Evolutionary conservation across 2,113 vertebrate species (phyloP).

Genomic region (Nematolebias whitei): DNA sequence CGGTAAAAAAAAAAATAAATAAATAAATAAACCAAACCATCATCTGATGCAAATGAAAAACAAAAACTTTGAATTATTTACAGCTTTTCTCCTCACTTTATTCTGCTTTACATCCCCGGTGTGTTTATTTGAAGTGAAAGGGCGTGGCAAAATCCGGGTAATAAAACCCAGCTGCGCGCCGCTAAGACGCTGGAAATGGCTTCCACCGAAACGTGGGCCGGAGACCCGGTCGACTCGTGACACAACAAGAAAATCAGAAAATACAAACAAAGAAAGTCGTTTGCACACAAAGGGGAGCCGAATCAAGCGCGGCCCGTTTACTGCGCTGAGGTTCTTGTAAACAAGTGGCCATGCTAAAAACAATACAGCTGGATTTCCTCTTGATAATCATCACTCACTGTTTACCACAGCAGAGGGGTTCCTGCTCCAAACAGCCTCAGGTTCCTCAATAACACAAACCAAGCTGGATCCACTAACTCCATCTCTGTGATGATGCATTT

Average conservation of each 20-base stretch:
- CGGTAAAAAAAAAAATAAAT: no score
- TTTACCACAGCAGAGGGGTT: slow-evolving; percentile 55
- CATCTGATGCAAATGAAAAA: slow-evolving; percentile 18
- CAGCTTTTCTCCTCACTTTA: slow-evolving; percentile 43
- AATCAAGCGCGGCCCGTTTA: slow-evolving; percentile 51
- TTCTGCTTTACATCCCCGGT: slow-evolving; percentile 37
- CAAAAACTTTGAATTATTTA: slow-evolving; percentile 52
- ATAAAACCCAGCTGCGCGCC: slow-evolving; percentile 70
- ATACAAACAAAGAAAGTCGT: slow-evolving; percentile 73
- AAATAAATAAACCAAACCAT: slow-evolving; percentile 1
- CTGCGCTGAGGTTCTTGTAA: slow-evolving; percentile 68
- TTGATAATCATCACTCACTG: slow-evolving; percentile 74
- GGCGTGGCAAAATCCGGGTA: slow-evolving; percentile 56
- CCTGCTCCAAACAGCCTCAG: slow-evolving; percentile 52
- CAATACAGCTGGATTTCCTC: slow-evolving; percentile 78
- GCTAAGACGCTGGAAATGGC: slow-evolving; percentile 40
- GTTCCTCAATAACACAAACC: slow-evolving; percentile 56
- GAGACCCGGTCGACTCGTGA: slow-evolving; percentile 40
- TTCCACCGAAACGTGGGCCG: slow-evolving; percentile 46
- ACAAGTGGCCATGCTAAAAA: slow-evolving; percentile 75
- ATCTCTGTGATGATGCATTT: slow-evolving; percentile 45
- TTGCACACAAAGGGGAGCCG: slow-evolving; percentile 70
- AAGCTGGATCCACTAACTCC: slow-evolving; percentile 57
- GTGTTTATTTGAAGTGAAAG: slow-evolving; percentile 66
- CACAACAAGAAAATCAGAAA: slow-evolving; percentile 66